phyloP scores from a whole-genome alignment of 2,113 vertebrate genomes.

The Lophotis ruficrista region DNA sequence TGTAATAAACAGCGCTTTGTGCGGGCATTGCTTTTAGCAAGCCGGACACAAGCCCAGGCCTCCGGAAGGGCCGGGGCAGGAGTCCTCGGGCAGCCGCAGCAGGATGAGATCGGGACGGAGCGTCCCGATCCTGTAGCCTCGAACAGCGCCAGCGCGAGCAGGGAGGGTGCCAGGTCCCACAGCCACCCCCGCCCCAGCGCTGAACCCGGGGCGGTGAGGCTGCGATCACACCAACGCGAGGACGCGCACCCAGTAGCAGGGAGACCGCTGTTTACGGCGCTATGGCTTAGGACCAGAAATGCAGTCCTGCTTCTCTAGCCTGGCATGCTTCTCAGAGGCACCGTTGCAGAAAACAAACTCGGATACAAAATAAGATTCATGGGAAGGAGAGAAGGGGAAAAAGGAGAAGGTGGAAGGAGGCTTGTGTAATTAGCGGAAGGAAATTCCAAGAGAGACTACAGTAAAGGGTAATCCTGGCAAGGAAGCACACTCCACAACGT shows the following conservation, averaged over 20 bases:
- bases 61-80: background rate
- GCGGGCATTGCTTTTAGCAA: rapidly evolving
- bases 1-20: rapidly evolving
- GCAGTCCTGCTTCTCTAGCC: rapidly evolving
- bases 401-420: background rate
- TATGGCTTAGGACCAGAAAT: background rate
- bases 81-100: background rate
- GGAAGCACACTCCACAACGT: background rate
- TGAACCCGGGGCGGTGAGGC: background rate
- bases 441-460: background rate
- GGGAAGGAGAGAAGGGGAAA: background rate
- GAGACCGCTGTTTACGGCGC: rapidly evolving
- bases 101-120: no score
- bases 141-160: rapidly evolving
- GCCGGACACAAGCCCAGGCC: background rate
- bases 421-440: background rate
- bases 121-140: background rate
- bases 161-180: background rate
- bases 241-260: rapidly evolving
- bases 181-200: no score
- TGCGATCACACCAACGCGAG: rapidly evolving
- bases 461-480: rapidly evolving
- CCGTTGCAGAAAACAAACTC: background rate
- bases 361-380: background rate
- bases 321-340: background rate